A percentile compares a stretch with the other conserved stretches of the same genome.
Evolutionary conservation across 2,888 invertebrate species (phyloP).

Genomic region (Melanotus villosus): DNA sequence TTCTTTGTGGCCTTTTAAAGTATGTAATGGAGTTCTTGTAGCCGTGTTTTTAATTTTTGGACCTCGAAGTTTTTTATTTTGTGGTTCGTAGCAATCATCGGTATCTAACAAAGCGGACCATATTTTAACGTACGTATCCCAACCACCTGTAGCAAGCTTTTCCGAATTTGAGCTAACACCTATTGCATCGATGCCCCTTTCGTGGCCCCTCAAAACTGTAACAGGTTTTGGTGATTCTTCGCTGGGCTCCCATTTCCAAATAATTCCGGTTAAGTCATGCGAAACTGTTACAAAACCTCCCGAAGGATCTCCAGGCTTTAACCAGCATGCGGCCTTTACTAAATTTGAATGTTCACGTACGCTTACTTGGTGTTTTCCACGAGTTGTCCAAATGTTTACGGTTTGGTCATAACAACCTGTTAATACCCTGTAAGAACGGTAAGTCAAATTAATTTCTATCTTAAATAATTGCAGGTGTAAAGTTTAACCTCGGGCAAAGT

Average conservation of each 20-base stretch:
- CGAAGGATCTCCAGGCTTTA: slow-evolving; percentile 75
- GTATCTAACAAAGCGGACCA: slow-evolving; percentile 80
- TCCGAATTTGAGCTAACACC: slow-evolving; percentile 79
- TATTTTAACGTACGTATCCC: slow-evolving; percentile 93
- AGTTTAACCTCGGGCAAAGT: no score
- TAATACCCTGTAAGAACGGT: slow-evolving; percentile 83
- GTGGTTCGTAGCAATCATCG: slow-evolving; percentile 61
- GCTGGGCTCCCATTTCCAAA: slow-evolving; percentile 89
- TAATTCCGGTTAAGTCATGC: slow-evolving; percentile 91
- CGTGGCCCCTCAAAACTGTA: slow-evolving; percentile 90
- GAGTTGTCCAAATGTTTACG: slow-evolving; percentile 89
- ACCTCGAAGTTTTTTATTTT: slow-evolving; percentile 60
- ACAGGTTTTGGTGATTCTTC: slow-evolving; percentile 84
- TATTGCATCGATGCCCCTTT: slow-evolving; percentile 91
- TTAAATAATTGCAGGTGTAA: no score
- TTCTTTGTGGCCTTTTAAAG: slow-evolving; percentile 94
- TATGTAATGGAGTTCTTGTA: slow-evolving; percentile 83
- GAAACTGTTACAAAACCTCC: slow-evolving; percentile 78
- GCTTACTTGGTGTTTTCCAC: slow-evolving; percentile 86
- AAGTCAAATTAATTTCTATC: slow-evolving; percentile 41
- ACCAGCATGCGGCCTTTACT: slow-evolving; percentile 91
- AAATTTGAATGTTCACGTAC: slow-evolving; percentile 91
- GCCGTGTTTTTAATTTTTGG: slow-evolving; percentile 38
- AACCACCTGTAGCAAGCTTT: slow-evolving; percentile 87
- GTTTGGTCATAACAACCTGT: slow-evolving; percentile 96